These are phyloP conservation scores for Mellivora capensis DNA, from an alignment of 2,113 vertebrate genomes.

Conservation along the genomic window DNA sequence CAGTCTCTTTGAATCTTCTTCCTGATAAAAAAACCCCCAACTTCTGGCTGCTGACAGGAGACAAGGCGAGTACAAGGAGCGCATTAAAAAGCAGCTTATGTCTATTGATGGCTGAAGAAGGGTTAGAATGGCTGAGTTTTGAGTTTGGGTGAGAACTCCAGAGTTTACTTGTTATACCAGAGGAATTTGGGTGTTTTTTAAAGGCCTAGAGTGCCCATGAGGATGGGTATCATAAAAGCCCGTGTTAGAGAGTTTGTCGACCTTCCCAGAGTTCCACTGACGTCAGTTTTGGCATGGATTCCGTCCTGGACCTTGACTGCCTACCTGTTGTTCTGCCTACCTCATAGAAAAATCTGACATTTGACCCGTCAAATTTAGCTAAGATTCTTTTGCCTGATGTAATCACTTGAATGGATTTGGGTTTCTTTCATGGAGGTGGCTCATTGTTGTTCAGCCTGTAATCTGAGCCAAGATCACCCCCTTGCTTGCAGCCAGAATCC, in stretches of 20 bases:
- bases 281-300: neutral
- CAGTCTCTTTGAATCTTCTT: slow-evolving; percentile 87
- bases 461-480: neutral
- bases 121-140: slow-evolving; percentile 80
- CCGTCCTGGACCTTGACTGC: neutral
- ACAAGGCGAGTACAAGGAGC: slow-evolving; percentile 83
- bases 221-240: neutral
- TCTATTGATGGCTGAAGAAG: slow-evolving; percentile 81
- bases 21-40: slow-evolving; percentile 77
- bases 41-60: slow-evolving; percentile 86
- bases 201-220: neutral
- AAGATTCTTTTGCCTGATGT: neutral
- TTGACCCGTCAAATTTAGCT: neutral
- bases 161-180: slow-evolving; percentile 62
- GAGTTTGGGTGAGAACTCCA: slow-evolving; percentile 76
- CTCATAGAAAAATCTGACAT: neutral
- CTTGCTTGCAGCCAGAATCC: too few species aligned
- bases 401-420: neutral
- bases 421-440: neutral
- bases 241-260: neutral
- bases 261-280: neutral
- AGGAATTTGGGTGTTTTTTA: slow-evolving; percentile 51
- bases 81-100: slow-evolving; percentile 84
- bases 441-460: neutral
- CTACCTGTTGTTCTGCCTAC: neutral